Evolutionary conservation across 2,113 vertebrate species (phyloP).

Genomic region (Motacilla tschutschensis): DNA sequence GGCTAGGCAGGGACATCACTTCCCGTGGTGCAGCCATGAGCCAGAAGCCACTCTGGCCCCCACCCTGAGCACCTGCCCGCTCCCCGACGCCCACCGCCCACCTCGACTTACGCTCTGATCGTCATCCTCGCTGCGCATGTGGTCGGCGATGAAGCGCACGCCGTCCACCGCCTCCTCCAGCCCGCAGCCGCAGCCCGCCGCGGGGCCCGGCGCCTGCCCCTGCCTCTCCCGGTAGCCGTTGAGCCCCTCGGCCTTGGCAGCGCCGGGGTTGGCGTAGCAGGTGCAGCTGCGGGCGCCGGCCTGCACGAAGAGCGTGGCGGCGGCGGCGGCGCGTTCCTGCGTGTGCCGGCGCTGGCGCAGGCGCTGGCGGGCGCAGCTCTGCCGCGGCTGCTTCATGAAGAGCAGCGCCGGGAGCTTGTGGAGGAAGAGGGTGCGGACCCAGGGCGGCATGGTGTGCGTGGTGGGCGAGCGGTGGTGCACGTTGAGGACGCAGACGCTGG

Average conservation of each 20-base stretch:
- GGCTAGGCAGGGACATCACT: neutral
- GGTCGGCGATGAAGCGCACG: conserved; percentile 93
- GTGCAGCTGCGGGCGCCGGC: conserved; percentile 74
- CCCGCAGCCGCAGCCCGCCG: conserved; percentile 70
- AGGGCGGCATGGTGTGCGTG: conserved; percentile 95
- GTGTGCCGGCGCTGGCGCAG: conserved; percentile 80
- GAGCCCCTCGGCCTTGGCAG: conserved; percentile 76
- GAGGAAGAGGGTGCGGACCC: conserved; percentile 91
- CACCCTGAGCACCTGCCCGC: neutral
- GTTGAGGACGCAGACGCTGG: conserved; percentile 93
- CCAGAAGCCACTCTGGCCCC: accelerated
- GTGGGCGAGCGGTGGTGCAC: conserved; percentile 95
- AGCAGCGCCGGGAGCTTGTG: conserved; percentile 88
- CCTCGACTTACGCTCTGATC: conserved; percentile 76
- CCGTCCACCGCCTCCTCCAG: conserved; percentile 91
- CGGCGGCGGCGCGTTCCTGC: conserved; percentile 30
- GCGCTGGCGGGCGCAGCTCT: conserved; percentile 87
- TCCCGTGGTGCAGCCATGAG: accelerated
- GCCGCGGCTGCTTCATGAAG: conserved; percentile 91
- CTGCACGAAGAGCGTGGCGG: conserved; percentile 41
- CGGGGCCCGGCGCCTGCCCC: conserved; percentile 1
- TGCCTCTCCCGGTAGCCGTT: conserved; percentile 75
- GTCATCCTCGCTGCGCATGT: conserved; percentile 93
- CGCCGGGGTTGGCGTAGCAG: conserved; percentile 84
- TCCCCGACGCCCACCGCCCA: neutral